A percentile compares a stretch with the other conserved stretches of the same genome.
Conservation (phyloP, 2,113 vertebrate species). For the Solea senegalensis region DNA sequence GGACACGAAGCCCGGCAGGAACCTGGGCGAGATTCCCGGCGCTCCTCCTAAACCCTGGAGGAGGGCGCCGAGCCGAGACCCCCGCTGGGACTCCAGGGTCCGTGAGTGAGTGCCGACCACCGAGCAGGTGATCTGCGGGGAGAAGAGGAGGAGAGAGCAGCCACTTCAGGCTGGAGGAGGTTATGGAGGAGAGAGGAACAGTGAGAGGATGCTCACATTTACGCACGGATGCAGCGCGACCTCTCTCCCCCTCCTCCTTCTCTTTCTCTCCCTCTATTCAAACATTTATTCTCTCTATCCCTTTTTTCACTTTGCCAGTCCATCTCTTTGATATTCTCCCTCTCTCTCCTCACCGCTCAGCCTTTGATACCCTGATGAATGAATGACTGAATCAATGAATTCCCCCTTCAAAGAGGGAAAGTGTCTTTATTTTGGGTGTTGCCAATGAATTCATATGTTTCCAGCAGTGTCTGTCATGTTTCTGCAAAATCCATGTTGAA, state of each 20-base stretch:
- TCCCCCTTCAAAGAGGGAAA: neutral
- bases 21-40: conserved; percentile 69
- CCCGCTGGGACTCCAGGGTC: conserved; percentile 73
- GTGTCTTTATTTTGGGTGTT: conserved; percentile 1
- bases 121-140: conserved; percentile 42
- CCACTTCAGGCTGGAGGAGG: conserved; percentile 26
- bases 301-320: too few species aligned
- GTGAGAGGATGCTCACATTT: conserved; percentile 62
- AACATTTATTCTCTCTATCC: neutral
- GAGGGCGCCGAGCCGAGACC: conserved; percentile 76
- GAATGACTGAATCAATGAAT: too few species aligned
- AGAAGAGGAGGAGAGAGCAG: conserved; percentile 34
- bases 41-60: conserved; percentile 76
- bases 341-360: conserved; percentile 16
- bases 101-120: conserved; percentile 38
- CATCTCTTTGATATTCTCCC: conserved; percentile 10
- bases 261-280: conserved; percentile 6
- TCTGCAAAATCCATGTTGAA: neutral
- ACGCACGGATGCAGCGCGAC: conserved; percentile 57
- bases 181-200: conserved; percentile 32
- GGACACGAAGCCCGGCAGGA: conserved; percentile 75
- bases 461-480: neutral
- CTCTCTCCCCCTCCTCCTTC: conserved; percentile 17
- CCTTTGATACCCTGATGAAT: conserved; percentile 11
- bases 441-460: neutral